phyloP scores from a whole-genome alignment of 2,797 vertebrate species.

The Melanotaenia pygmaea region DNA sequence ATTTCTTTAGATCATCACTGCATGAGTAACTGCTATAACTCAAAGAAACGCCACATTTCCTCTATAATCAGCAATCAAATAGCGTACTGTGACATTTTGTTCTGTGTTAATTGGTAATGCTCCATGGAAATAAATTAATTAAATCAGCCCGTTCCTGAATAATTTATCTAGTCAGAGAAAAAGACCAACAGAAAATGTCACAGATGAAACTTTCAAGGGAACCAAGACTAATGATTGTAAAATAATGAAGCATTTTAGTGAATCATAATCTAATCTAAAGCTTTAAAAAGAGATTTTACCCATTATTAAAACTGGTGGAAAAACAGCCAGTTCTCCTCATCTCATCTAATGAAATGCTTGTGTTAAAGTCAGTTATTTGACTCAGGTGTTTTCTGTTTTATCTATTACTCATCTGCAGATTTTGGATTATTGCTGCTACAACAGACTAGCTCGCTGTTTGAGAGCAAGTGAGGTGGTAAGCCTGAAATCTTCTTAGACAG shows the following conservation, averaged over 20 bases:
- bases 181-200: slow-evolving; percentile 3
- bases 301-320: background rate
- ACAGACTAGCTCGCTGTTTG: slow-evolving; percentile 22
- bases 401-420: slow-evolving; percentile 2
- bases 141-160: background rate
- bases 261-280: slow-evolving; percentile 6
- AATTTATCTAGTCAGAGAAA: background rate
- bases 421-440: slow-evolving; percentile 34
- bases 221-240: slow-evolving; percentile 4
- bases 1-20: background rate
- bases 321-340: background rate
- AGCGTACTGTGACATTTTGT: background rate
- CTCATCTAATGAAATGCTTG: background rate
- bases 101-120: background rate
- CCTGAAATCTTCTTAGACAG: slow-evolving; percentile 24
- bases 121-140: background rate
- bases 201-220: background rate
- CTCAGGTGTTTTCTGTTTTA: background rate
- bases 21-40: background rate
- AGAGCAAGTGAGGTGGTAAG: background rate
- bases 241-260: slow-evolving; percentile 2
- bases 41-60: background rate
- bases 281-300: background rate
- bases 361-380: background rate
- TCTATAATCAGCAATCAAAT: background rate